A percentile compares a stretch with the other conserved stretches of the same genome.
Conservation (phyloP, 2,797 vertebrate genomes). For the Rhabdophis nuchalis region DNA sequence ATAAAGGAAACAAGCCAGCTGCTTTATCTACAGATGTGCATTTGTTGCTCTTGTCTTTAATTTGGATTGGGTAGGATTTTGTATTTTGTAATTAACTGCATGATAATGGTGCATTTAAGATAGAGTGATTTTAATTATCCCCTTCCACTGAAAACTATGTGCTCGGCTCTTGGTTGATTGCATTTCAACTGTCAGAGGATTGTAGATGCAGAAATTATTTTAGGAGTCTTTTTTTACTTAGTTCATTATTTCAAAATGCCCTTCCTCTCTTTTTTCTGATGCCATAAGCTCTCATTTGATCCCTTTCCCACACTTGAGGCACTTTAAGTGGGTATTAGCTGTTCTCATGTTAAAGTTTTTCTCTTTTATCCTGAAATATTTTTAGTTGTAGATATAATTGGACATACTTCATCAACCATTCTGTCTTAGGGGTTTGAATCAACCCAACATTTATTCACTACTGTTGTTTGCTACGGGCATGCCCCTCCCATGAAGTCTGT, state of each 20-base stretch:
- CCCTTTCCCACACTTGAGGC: neutral
- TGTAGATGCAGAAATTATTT: neutral
- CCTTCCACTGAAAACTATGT: neutral
- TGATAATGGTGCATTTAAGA: neutral
- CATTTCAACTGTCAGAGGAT: neutral
- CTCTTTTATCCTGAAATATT: neutral
- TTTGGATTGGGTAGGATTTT: neutral
- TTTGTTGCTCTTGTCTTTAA: neutral
- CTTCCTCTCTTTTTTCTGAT: neutral
- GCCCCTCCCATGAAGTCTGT: neutral
- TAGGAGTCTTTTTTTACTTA: neutral
- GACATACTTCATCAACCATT: neutral
- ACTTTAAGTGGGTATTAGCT: neutral
- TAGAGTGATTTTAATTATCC: neutral
- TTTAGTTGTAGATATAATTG: neutral
- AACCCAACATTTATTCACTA: neutral
- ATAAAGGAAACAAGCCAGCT: neutral
- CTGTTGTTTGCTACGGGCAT: neutral
- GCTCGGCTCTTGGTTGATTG: neutral
- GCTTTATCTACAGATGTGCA: neutral
- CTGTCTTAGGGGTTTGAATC: neutral
- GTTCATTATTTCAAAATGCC: neutral
- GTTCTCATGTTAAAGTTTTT: neutral
- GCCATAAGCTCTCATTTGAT: neutral
- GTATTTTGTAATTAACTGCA: neutral